Evolutionary conservation across 1,140 invertebrate genomes (phyloP).

Genomic region (Nasonia giraulti): DNA sequence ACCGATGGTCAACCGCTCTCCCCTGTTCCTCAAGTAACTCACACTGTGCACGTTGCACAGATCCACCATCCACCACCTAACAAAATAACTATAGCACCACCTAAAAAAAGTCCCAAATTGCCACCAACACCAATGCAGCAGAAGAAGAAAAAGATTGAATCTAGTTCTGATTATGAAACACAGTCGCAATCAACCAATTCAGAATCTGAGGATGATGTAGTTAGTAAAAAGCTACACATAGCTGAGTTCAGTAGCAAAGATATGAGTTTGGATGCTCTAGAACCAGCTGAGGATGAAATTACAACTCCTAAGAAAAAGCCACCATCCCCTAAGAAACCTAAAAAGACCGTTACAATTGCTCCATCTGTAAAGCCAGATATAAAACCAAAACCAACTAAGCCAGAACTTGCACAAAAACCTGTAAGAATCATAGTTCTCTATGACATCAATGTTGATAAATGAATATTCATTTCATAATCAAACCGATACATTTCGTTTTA

Average conservation of each 20-base stretch:
- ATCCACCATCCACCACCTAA: constrained; percentile 52
- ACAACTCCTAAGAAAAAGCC: constrained; percentile 14
- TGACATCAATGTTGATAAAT: neutral
- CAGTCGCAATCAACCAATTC: constrained; percentile 51
- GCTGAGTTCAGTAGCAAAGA: constrained; percentile 35
- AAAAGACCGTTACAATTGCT: constrained; percentile 15
- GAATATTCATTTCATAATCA: constrained; percentile 34
- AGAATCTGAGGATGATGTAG: constrained; percentile 42
- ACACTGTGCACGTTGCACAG: constrained; percentile 52
- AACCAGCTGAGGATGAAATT: constrained; percentile 38
- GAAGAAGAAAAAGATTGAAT: constrained; percentile 48
- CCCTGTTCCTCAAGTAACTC: constrained; percentile 39
- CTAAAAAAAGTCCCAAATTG: constrained; percentile 37
- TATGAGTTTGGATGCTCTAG: constrained; percentile 33
- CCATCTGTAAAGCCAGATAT: constrained; percentile 51
- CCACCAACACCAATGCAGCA: neutral
- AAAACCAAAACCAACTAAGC: constrained; percentile 60
- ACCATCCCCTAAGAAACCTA: constrained; percentile 30
- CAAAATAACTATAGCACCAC: constrained; percentile 22
- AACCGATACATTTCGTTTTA: constrained; percentile 68
- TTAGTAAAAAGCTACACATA: constrained; percentile 46
- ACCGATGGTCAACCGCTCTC: constrained; percentile 33
- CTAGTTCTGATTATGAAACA: constrained; percentile 52
- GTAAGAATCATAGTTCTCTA: constrained; percentile 65
- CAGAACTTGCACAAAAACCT: constrained; percentile 74